These are phyloP conservation scores for Hemicentrotus pulcherrimus DNA, from an alignment of 35 echinoderm and acorn worm species.

Conservation along the genomic window DNA sequence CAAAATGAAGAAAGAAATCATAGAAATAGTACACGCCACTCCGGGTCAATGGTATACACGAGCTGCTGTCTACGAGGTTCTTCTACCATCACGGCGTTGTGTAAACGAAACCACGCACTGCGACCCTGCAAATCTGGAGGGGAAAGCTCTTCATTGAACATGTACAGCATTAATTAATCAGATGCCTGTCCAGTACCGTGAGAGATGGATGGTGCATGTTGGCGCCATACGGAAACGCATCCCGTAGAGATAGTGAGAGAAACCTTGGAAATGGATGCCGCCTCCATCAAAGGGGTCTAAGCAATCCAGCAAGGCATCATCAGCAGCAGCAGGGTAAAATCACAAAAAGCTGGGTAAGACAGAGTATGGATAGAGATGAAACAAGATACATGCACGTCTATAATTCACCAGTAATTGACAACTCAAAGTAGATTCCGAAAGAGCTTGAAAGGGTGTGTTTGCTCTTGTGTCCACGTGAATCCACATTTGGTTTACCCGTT, in stretches of 20 bases:
- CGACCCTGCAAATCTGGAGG: background rate
- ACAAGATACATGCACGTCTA: constrained; percentile 19
- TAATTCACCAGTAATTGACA: constrained; percentile 41
- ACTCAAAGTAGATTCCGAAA: constrained; percentile 24
- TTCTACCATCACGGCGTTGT: background rate
- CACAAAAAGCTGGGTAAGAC: background rate
- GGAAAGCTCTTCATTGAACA: background rate
- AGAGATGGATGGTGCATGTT: background rate
- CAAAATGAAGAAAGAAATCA: background rate
- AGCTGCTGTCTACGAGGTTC: background rate
- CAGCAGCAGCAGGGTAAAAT: background rate
- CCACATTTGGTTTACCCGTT: constrained; percentile 30
- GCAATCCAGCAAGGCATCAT: background rate
- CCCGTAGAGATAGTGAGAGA: background rate
- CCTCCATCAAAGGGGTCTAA: background rate
- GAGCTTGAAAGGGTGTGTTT: constrained; percentile 21
- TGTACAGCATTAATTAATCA: background rate
- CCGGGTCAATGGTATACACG: constrained; percentile 15
- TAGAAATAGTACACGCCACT: constrained; percentile 24
- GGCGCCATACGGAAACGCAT: background rate
- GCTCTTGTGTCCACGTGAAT: background rate
- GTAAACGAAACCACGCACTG: background rate
- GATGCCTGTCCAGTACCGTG: background rate
- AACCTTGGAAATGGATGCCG: constrained; percentile 23
- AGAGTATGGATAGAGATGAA: background rate